A percentile compares a stretch with the other conserved stretches of the same genome.
Conservation (phyloP, 2,113 vertebrate species). For the Leptobrachium ailaonicum region DNA sequence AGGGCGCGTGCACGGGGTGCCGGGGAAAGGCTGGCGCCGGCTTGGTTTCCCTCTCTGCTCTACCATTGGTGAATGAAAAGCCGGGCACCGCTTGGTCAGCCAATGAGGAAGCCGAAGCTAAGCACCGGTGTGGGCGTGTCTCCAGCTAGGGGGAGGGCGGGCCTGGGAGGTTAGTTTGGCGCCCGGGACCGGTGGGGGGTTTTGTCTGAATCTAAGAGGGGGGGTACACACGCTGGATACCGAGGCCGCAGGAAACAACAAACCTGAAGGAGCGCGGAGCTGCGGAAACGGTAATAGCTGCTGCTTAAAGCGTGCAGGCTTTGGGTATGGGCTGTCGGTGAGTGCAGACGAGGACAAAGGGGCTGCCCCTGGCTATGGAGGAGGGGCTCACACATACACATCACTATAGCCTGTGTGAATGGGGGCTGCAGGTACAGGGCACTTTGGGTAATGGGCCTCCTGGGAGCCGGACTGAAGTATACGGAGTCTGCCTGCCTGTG, state of each 20-base stretch:
- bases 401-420: neutral
- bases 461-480: neutral
- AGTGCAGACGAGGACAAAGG: slow-evolving; percentile 49
- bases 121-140: slow-evolving; percentile 40
- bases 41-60: slow-evolving; percentile 47
- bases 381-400: slow-evolving; percentile 20
- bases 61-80: neutral
- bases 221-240: neutral
- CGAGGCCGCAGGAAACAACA: neutral
- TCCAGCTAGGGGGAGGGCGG: neutral
- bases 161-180: slow-evolving; percentile 42
- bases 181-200: slow-evolving; percentile 36
- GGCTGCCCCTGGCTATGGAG: slow-evolving; percentile 39
- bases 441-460: neutral
- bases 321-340: slow-evolving; percentile 21
- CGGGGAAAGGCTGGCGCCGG: slow-evolving; percentile 37
- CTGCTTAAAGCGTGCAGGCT: neutral
- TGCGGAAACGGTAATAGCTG: slow-evolving; percentile 15
- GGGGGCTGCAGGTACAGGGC: slow-evolving; percentile 14
- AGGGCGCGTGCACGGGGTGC: slow-evolving; percentile 18
- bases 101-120: slow-evolving; percentile 14
- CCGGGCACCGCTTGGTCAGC: slow-evolving; percentile 8
- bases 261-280: neutral
- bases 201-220: neutral
- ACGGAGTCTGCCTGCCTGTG: no score